phyloP scores from a whole-genome alignment of 2,113 vertebrate genomes.

The Pseudorasbora parva region DNA sequence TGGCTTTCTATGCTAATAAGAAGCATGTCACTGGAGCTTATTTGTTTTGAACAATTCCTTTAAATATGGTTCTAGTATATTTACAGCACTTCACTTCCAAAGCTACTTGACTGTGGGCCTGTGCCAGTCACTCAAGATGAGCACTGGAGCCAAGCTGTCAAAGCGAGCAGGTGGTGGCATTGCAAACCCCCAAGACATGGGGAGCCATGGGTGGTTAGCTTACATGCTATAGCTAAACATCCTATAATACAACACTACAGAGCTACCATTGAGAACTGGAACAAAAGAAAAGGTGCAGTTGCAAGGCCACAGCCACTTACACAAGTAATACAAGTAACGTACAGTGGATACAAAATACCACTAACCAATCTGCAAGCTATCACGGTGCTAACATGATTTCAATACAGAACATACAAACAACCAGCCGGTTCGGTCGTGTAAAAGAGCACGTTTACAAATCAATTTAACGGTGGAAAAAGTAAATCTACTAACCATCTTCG shows the following conservation, averaged over 20 bases:
- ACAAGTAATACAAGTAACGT: background rate
- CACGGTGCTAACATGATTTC: conserved; percentile 25
- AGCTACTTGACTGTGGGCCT: conserved; percentile 5
- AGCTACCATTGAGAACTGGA: background rate
- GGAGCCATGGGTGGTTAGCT: conserved; percentile 12
- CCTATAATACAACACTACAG: background rate
- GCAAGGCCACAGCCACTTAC: background rate
- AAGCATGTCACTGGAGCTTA: background rate
- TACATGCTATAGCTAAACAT: conserved; percentile 14
- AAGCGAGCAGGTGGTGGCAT: conserved; percentile 28
- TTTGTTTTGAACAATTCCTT: background rate
- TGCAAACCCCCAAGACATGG: conserved; percentile 10
- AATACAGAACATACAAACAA: background rate
- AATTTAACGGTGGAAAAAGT: background rate
- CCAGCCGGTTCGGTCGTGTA: background rate
- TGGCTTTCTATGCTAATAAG: background rate
- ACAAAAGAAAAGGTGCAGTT: background rate
- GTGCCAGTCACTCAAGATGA: conserved; percentile 37
- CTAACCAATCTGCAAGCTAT: background rate
- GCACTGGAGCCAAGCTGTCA: conserved; percentile 2
- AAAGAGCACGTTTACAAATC: background rate
- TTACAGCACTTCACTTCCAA: background rate
- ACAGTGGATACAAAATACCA: background rate
- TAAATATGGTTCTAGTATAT: background rate
- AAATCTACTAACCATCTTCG: conserved; percentile 53